phyloP scores from a whole-genome alignment of 2,888 invertebrate genomes.

The Drosophila flavopinicola region DNA sequence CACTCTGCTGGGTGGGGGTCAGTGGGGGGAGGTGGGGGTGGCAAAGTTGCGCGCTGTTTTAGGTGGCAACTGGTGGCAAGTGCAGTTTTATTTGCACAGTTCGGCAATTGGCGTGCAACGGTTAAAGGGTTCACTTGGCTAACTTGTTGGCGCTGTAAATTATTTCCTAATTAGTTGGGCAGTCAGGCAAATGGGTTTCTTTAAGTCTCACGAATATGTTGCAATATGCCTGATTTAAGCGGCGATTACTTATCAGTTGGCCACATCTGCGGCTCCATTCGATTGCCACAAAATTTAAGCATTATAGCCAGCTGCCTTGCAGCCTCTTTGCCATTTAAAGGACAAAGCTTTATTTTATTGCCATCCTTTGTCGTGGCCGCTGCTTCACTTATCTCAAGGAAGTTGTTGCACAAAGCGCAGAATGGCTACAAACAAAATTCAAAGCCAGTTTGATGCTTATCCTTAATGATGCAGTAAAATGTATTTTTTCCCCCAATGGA shows the following conservation, averaged over 20 bases:
- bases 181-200: constrained; percentile 2
- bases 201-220: constrained; percentile 9
- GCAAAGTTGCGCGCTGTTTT: neutral
- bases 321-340: constrained; percentile 38
- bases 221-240: constrained; percentile 5
- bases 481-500: constrained; percentile 35
- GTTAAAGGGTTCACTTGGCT: constrained; percentile 46
- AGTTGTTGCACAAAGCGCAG: constrained; percentile 59
- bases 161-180: constrained; percentile 73
- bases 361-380: constrained; percentile 37
- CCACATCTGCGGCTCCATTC: constrained; percentile 50
- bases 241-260: constrained; percentile 26
- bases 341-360: constrained; percentile 56
- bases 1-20: neutral
- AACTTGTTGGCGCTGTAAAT: constrained; percentile 61
- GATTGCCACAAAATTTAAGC: constrained; percentile 47
- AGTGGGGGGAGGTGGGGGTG: neutral
- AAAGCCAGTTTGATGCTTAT: constrained; percentile 82
- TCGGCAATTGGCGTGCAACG: constrained; percentile 27
- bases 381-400: constrained; percentile 62
- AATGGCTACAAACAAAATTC: constrained; percentile 76
- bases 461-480: constrained; percentile 82
- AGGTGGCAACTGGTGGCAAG: constrained; percentile 49
- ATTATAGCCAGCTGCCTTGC: constrained; percentile 25
- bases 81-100: constrained; percentile 25